phyloP scores from a whole-genome alignment of 2,888 invertebrate genomes.

The Drosophila acutilabella region DNA sequence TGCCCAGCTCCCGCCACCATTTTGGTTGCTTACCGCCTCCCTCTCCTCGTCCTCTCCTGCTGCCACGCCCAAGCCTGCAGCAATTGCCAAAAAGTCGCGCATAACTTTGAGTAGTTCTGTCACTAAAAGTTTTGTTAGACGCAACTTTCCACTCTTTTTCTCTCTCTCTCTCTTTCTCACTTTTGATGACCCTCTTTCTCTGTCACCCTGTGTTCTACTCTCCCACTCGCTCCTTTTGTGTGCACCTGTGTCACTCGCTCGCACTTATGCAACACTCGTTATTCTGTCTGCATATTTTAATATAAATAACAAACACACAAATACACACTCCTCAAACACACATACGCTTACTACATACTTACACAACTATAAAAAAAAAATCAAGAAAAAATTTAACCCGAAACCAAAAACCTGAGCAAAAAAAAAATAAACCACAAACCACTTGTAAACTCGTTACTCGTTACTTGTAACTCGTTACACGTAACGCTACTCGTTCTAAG shows the following conservation, averaged over 20 bases:
- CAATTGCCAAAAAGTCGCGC: constrained; percentile 13
- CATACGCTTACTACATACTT: constrained; percentile 25
- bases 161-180: constrained; percentile 10
- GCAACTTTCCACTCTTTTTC: constrained; percentile 39
- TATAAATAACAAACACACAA: constrained; percentile 22
- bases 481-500: constrained; percentile 71
- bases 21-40: constrained; percentile 1
- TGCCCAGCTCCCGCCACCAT: constrained; percentile 1
- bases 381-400: constrained; percentile 1
- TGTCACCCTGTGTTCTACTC: constrained; percentile 8
- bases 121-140: constrained; percentile 35
- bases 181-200: background rate
- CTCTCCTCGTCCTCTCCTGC: background rate
- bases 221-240: constrained; percentile 38
- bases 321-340: background rate
- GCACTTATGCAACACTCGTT: constrained; percentile 45
- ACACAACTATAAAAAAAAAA: constrained; percentile 15
- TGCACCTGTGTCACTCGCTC: constrained; percentile 49
- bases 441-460: constrained; percentile 37
- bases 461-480: constrained; percentile 42
- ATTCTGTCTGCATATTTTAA: constrained; percentile 45
- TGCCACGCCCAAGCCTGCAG: background rate
- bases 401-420: constrained; percentile 14
- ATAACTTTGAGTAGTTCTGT: constrained; percentile 50
- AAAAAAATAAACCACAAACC: constrained; percentile 18